phyloP scores from a whole-genome alignment of 1,140 invertebrate genomes.

The Ephestia elutella region DNA sequence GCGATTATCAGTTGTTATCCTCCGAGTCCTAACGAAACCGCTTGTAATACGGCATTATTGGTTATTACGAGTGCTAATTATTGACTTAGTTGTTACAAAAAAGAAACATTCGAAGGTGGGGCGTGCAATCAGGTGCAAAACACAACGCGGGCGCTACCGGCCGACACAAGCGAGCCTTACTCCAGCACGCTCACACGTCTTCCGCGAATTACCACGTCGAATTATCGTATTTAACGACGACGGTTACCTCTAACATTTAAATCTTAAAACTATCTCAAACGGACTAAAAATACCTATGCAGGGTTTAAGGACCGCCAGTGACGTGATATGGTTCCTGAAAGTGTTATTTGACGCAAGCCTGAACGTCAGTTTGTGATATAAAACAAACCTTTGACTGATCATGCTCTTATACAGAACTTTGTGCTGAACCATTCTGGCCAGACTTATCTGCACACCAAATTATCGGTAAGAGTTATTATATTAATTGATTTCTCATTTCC shows the following conservation, averaged over 20 bases:
- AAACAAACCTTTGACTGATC: slow-evolving; percentile 16
- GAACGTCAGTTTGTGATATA: slow-evolving; percentile 32
- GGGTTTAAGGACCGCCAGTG: slow-evolving; percentile 38
- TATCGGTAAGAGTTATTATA: slow-evolving; percentile 24
- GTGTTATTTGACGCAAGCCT: slow-evolving; percentile 51
- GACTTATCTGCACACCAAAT: neutral
- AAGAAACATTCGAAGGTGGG: slow-evolving; percentile 46
- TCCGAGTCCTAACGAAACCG: neutral
- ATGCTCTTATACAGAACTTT: slow-evolving; percentile 33
- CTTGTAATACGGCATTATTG: slow-evolving; percentile 22
- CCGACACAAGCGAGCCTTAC: slow-evolving; percentile 33
- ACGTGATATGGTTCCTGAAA: slow-evolving; percentile 48
- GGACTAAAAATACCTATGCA: slow-evolving; percentile 33
- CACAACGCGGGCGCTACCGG: slow-evolving; percentile 26
- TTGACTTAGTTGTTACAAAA: neutral
- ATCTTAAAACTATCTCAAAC: neutral
- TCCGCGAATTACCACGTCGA: neutral
- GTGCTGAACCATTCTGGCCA: slow-evolving; percentile 11
- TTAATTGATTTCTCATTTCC: neutral
- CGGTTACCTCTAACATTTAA: too few species aligned
- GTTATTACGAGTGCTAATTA: slow-evolving; percentile 5
- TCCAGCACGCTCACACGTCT: slow-evolving; percentile 37
- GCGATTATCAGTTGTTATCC: neutral
- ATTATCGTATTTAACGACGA: neutral
- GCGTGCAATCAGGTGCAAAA: slow-evolving; percentile 39